phyloP scores from a whole-genome alignment of 1,140 invertebrate species.

The Drosophila biarmipes region DNA sequence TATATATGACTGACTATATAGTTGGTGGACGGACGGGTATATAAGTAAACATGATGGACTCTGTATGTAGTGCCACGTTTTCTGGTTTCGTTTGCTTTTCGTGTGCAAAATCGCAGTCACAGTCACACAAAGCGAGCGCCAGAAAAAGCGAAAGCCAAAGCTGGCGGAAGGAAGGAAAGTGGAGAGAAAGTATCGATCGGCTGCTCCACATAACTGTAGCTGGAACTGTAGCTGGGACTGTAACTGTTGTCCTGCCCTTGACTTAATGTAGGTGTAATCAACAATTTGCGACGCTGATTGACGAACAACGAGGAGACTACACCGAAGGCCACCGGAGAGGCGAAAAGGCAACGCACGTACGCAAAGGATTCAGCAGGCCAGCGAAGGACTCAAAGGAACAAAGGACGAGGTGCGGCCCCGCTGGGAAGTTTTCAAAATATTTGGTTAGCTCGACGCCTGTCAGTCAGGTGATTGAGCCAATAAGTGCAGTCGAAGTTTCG shows the following conservation, averaged over 20 bases:
- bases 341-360: conserved; percentile 26
- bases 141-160: background rate
- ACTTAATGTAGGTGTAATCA: conserved; percentile 81
- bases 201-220: conserved; percentile 67
- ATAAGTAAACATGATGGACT: conserved; percentile 54
- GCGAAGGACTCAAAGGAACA: background rate
- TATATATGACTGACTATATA: conserved; percentile 35
- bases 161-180: conserved; percentile 5
- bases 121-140: conserved; percentile 41
- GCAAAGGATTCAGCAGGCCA: conserved; percentile 1
- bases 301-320: conserved; percentile 56
- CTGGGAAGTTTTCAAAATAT: conserved; percentile 26
- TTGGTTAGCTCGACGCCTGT: conserved; percentile 14
- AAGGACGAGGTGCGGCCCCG: conserved; percentile 1
- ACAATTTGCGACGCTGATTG: conserved; percentile 82
- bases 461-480: background rate
- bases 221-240: conserved; percentile 54
- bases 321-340: conserved; percentile 13
- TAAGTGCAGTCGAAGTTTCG: background rate
- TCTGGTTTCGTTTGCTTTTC: conserved; percentile 73
- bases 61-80: conserved; percentile 60
- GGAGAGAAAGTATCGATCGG: conserved; percentile 67
- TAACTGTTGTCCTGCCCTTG: conserved; percentile 74
- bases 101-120: conserved; percentile 78
- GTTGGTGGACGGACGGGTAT: conserved; percentile 14